phyloP scores from a whole-genome alignment of 2,888 invertebrate species.

The Agrotis ipsilon region DNA sequence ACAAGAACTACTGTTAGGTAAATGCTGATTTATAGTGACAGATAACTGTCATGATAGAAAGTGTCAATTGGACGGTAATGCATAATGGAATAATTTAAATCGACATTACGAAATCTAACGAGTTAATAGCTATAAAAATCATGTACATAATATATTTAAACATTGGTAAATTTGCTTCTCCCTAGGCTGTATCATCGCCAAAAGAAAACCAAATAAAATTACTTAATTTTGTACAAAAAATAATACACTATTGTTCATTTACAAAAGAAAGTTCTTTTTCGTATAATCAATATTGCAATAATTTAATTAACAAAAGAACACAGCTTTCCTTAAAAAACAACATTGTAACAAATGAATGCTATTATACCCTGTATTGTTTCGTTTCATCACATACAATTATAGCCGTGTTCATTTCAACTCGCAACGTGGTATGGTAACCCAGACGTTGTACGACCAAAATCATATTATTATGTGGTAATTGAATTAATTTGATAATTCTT shows the following conservation, averaged over 20 bases:
- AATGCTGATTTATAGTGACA: constrained; percentile 47
- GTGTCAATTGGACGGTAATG: constrained; percentile 13
- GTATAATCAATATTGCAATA: constrained; percentile 2
- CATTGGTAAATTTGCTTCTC: too few relatives aligned
- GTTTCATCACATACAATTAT: constrained; percentile 57
- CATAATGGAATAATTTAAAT: neutral
- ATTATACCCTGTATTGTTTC: constrained; percentile 51
- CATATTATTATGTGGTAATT: constrained; percentile 60
- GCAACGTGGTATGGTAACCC: constrained; percentile 21
- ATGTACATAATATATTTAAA: too few relatives aligned
- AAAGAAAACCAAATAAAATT: too few relatives aligned
- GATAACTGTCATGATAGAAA: constrained; percentile 32
- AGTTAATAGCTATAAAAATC: too few relatives aligned
- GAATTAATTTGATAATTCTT: constrained; percentile 66
- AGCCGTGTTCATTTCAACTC: constrained; percentile 51
- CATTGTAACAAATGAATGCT: constrained; percentile 39
- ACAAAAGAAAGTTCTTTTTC: neutral
- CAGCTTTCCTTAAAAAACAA: constrained; percentile 23
- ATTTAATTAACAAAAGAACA: constrained; percentile 11
- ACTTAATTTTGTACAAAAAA: too few relatives aligned
- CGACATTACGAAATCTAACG: neutral
- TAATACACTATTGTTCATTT: neutral
- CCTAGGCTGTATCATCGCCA: too few relatives aligned
- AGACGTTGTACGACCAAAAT: constrained; percentile 51
- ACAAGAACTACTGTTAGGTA: constrained; percentile 31